These are phyloP conservation scores for Clostera curtula DNA, from an alignment of 2,888 invertebrate genomes.

Conservation along the genomic window DNA sequence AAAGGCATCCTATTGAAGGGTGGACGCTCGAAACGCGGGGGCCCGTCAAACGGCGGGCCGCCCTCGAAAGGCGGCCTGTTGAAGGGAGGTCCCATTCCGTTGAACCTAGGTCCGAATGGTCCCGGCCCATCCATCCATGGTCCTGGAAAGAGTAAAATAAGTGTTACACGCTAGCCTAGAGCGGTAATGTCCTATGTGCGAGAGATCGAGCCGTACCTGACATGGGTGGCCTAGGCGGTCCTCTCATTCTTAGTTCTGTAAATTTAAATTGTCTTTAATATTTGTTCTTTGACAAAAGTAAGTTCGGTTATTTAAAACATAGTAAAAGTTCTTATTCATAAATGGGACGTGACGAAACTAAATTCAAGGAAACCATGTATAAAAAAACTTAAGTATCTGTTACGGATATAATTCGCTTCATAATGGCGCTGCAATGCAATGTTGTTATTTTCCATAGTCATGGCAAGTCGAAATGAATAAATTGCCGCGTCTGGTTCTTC, in stretches of 20 bases:
- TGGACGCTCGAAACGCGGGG: constrained; percentile 38
- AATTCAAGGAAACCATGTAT: too few species aligned
- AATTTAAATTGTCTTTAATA: constrained; percentile 39
- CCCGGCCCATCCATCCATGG: constrained; percentile 64
- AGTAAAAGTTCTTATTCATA: neutral
- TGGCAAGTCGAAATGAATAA: too few species aligned
- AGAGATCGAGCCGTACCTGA: constrained; percentile 49
- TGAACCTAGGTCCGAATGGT: constrained; percentile 58
- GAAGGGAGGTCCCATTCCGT: constrained; percentile 54
- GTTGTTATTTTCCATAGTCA: too few species aligned
- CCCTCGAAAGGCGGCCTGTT: constrained; percentile 43
- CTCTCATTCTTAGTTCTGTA: constrained; percentile 68
- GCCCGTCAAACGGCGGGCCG: constrained; percentile 32
- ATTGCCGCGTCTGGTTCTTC: too few species aligned
- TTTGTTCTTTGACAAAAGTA: constrained; percentile 5
- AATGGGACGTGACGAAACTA: constrained; percentile 1
- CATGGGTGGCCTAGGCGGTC: constrained; percentile 53
- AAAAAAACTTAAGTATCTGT: too few species aligned
- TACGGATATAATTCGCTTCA: too few species aligned
- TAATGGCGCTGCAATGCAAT: too few species aligned
- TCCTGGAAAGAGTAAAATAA: too few species aligned
- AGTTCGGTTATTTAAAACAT: neutral
- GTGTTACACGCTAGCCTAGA: too few species aligned
- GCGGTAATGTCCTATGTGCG: too few species aligned
- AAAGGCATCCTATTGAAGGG: constrained; percentile 44